Conservation (phyloP, 2,113 vertebrate genomes). For the Synchiropus splendidus region DNA sequence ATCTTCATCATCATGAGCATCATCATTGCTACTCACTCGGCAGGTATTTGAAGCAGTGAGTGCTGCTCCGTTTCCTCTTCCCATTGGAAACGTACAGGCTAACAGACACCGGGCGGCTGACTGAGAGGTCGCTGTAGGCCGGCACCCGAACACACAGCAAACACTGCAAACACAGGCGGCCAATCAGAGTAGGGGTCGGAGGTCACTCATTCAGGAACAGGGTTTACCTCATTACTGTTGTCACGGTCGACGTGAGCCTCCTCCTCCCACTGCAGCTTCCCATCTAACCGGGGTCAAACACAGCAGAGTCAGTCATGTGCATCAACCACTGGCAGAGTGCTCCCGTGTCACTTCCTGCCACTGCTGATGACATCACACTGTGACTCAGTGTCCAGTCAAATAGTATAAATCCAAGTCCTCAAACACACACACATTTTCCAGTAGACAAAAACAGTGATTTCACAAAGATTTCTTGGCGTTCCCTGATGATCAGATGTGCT, state of each 20-base stretch:
- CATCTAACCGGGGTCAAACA: constrained; percentile 62
- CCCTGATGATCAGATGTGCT: too few species aligned
- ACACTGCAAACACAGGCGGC: constrained; percentile 47
- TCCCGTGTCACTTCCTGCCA: too few species aligned
- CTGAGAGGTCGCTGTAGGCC: constrained; percentile 74
- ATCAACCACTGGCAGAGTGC: too few species aligned
- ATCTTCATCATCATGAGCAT: not conserved
- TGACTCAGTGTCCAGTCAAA: too few species aligned
- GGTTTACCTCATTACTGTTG: constrained; percentile 78
- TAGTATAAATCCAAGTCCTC: too few species aligned
- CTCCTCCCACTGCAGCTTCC: constrained; percentile 85
- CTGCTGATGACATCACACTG: too few species aligned
- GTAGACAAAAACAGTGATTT: too few species aligned
- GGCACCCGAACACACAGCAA: constrained; percentile 74
- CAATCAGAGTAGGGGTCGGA: not conserved
- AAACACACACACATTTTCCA: too few species aligned
- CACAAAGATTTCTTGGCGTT: too few species aligned
- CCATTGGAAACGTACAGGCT: constrained; percentile 85
- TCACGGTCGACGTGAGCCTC: constrained; percentile 76
- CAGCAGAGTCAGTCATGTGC: not conserved
- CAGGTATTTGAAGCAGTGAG: constrained; percentile 82
- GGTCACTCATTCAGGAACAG: not conserved
- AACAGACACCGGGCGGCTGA: constrained; percentile 73
- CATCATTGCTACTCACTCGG: constrained; percentile 63
- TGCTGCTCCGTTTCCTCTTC: constrained; percentile 81